Base-by-base conservation (phyloP, 2,888 invertebrate genomes). In the Platycnemis pennipes region DNA sequence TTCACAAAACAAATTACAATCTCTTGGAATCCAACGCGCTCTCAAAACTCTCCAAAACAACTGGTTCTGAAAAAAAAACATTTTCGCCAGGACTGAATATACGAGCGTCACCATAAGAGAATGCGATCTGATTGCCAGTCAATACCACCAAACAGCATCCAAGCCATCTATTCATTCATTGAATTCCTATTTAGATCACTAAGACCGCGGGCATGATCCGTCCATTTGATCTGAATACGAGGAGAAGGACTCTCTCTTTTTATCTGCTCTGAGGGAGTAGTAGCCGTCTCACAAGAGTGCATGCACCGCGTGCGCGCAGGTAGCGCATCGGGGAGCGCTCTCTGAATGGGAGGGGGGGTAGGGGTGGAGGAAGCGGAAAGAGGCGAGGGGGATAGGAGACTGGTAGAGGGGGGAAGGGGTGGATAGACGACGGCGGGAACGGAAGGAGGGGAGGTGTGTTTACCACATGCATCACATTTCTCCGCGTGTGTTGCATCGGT, bases 381-480 rank as follows among this genome's bases (percentile, higher is more conserved):
- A 63, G 63, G 63, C 37, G 19, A 42, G 85, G 44, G 85, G 85
- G 85, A 5, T n/a, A 63, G n/a, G n/a, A n/a, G n/a, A n/a, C n/a
- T n/a, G n/a, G n/a, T n/a, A 5, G 49, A 49, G 49, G 49, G 49
- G 13, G 49, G 49, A 13, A 49, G 49, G n/a, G 31, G 77, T 26
- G 77, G 1, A 3, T 4, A 22, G 87, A 26, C 22, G 86, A 13
- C 7, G n/a, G 45, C 45, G 44, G 87, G 87, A 22, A n/a, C 8
- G 44, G 46, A 46, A 5, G 8, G 46, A 1, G 26, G 45, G 45
- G 11, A 2, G 87, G 26, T 37, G 77, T 77, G 77, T 77, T 77
- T 77, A 77, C 77, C 77, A 77, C 77, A 77, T 37, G 77, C 77
- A 77, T 77, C 77, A 77, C 77, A 77, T 77, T 11, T 77, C 77